Evolutionary conservation across 2,113 vertebrate species (phyloP).

Genomic region (Seriola aureovittata): DNA sequence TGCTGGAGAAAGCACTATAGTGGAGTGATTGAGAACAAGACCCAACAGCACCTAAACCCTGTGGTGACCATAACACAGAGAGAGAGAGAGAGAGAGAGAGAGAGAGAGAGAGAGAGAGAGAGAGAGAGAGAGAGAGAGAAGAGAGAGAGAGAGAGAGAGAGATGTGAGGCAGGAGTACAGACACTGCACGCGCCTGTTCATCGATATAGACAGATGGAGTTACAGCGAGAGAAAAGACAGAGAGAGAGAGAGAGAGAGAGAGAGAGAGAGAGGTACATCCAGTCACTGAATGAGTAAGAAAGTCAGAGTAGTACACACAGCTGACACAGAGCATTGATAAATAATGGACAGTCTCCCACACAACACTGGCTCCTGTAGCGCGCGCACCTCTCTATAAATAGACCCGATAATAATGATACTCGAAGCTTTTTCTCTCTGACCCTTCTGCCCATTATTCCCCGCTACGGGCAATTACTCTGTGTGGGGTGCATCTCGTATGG

Average conservation of each 20-base stretch:
- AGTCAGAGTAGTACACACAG: constrained; percentile 53
- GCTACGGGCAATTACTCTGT: neutral
- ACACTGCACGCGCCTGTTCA: neutral
- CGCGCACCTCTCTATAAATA: constrained; percentile 72
- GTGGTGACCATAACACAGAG: constrained; percentile 19
- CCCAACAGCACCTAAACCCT: constrained; percentile 27
- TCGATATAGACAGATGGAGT: constrained; percentile 16
- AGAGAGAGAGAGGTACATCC: neutral
- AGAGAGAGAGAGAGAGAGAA: neutral
- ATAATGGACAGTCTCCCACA: constrained; percentile 75
- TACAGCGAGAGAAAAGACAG: constrained; percentile 7
- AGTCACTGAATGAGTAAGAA: constrained; percentile 29
- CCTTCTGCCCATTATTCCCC: constrained; percentile 33
- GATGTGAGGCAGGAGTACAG: constrained; percentile 12
- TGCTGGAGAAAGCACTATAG: constrained; percentile 56
- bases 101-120: neutral
- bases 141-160: neutral
- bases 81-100: neutral
- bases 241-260: no score
- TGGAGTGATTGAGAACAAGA: constrained; percentile 63
- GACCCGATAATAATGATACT: constrained; percentile 45
- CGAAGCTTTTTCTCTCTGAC: constrained; percentile 46
- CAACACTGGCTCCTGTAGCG: constrained; percentile 49
- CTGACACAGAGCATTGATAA: constrained; percentile 64
- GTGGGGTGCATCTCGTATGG: constrained; percentile 24